Conservation (phyloP, 2,888 invertebrate genomes). For the Cheilosia vulpina region DNA sequence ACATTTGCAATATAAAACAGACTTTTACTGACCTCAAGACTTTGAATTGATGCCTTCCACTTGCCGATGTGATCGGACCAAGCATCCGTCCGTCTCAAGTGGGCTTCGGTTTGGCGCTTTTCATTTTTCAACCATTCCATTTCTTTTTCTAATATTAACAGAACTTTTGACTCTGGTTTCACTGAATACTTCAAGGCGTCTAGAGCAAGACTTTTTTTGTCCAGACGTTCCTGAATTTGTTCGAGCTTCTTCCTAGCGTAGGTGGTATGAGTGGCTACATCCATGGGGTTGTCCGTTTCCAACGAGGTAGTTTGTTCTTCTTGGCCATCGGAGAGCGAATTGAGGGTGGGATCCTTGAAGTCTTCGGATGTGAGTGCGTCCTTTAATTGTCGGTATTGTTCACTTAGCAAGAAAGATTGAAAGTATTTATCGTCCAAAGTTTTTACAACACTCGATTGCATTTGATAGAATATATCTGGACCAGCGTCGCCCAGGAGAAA, state of each 20-base stretch:
- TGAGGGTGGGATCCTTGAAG: conserved; percentile 83
- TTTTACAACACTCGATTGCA: conserved; percentile 91
- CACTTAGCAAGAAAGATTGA: conserved; percentile 93
- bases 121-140: conserved; percentile 93
- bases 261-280: conserved; percentile 92
- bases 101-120: conserved; percentile 91
- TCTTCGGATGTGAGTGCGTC: conserved; percentile 82
- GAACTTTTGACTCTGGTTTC: conserved; percentile 92
- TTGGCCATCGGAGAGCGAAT: conserved; percentile 78
- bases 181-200: conserved; percentile 92
- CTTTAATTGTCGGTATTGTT: conserved; percentile 89
- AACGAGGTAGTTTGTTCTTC: conserved; percentile 78
- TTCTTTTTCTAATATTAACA: conserved; percentile 91
- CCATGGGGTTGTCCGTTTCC: conserved; percentile 82
- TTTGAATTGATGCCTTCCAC: conserved; percentile 94
- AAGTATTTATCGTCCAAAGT: conserved; percentile 94
- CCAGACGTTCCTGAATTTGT: conserved; percentile 92
- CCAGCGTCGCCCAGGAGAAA: conserved; percentile 94
- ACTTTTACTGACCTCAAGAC: conserved; percentile 87
- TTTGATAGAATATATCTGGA: conserved; percentile 94
- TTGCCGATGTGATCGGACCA: conserved; percentile 95
- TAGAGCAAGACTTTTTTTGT: conserved; percentile 92
- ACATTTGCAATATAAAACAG: not conserved
- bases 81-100: conserved; percentile 92
- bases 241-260: conserved; percentile 92